Evolutionary conservation across 1,140 invertebrate species (phyloP).

Genomic region (Trichonephila clavata): DNA sequence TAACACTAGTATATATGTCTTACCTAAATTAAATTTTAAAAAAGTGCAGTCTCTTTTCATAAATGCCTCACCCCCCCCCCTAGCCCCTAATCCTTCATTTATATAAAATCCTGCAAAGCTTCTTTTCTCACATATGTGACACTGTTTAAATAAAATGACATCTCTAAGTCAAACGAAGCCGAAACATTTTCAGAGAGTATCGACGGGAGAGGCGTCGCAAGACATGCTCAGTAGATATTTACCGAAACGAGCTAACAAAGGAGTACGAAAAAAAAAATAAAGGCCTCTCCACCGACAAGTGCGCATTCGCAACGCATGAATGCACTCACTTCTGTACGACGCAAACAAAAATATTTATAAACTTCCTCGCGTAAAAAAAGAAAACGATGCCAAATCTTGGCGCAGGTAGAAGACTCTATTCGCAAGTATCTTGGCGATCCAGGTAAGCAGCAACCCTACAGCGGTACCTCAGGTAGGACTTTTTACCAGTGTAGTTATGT

Average conservation of each 20-base stretch:
- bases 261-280: neutral
- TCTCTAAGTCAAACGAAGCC: conserved; percentile 21
- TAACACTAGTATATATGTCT: too few relatives aligned
- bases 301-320: conserved; percentile 39
- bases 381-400: conserved; percentile 56
- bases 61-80: too few relatives aligned
- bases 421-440: conserved; percentile 53
- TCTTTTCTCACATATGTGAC: neutral
- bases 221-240: conserved; percentile 23
- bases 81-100: too few relatives aligned
- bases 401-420: neutral
- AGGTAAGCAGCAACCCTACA: conserved; percentile 48
- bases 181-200: neutral
- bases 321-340: conserved; percentile 23
- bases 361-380: neutral
- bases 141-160: neutral
- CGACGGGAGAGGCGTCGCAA: neutral
- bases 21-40: too few relatives aligned
- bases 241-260: conserved; percentile 19
- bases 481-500: conserved; percentile 42
- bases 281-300: neutral
- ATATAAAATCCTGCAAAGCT: too few relatives aligned
- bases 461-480: conserved; percentile 59
- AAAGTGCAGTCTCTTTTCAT: too few relatives aligned
- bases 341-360: conserved; percentile 30